Evolutionary conservation across 2,888 invertebrate species (phyloP).

Genomic region (Anorthoa munda): DNA sequence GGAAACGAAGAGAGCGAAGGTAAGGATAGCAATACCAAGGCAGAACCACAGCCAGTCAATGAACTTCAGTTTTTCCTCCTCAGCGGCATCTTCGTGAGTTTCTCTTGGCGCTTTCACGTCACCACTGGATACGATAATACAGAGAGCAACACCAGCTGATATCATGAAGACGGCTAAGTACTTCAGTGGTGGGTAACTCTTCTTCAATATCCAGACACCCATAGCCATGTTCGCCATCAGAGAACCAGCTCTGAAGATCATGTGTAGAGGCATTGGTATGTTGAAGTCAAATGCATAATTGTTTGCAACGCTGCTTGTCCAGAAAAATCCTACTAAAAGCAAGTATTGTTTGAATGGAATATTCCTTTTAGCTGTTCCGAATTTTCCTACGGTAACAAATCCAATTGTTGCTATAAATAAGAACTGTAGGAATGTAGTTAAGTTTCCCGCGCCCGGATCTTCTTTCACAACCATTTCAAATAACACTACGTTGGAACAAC

Average conservation of each 20-base stretch:
- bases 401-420: slow-evolving; percentile 97
- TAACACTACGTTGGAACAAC: slow-evolving; percentile 97
- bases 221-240: slow-evolving; percentile 99
- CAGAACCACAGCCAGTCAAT: slow-evolving; percentile 92
- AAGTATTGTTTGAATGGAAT: slow-evolving; percentile 96
- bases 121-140: slow-evolving; percentile 96
- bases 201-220: slow-evolving; percentile 97
- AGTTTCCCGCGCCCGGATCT: slow-evolving; percentile 97
- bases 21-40: slow-evolving; percentile 95
- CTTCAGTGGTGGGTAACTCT: slow-evolving; percentile 95
- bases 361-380: slow-evolving; percentile 94
- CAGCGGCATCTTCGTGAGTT: slow-evolving; percentile 83
- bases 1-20: slow-evolving; percentile 97
- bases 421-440: slow-evolving; percentile 99
- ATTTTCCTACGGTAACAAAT: slow-evolving; percentile 96
- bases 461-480: slow-evolving; percentile 96
- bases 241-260: slow-evolving; percentile 99
- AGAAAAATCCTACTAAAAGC: slow-evolving; percentile 96
- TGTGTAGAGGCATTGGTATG: slow-evolving; percentile 99
- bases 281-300: slow-evolving; percentile 99
- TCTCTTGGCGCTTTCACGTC: slow-evolving; percentile 92
- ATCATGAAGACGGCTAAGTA: slow-evolving; percentile 98
- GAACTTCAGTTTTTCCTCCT: slow-evolving; percentile 84
- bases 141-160: slow-evolving; percentile 97
- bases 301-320: slow-evolving; percentile 97